These are phyloP conservation scores for Pelobates cultripes DNA, from an alignment of 2,797 vertebrate genomes.

Conservation along the genomic window DNA sequence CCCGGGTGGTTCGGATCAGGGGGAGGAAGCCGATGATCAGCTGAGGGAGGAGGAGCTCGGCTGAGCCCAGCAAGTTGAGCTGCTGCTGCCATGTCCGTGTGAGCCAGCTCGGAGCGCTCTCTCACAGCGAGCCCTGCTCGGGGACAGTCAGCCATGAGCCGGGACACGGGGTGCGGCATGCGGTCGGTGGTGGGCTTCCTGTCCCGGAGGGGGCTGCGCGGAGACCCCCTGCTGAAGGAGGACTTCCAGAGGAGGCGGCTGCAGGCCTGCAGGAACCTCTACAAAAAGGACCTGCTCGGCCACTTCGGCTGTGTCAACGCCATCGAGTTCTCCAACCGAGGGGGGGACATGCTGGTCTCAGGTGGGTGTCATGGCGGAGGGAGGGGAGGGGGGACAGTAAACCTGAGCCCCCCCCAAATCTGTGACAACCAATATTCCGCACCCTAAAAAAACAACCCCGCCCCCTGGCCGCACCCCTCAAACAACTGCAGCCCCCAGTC, in stretches of 20 bases:
- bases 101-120: conserved; percentile 10
- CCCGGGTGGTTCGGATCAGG: background rate
- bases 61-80: conserved; percentile 33
- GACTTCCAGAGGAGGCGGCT: conserved; percentile 92
- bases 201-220: conserved; percentile 88
- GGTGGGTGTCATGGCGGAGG: conserved; percentile 78
- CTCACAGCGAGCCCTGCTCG: conserved; percentile 40
- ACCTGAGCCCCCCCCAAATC: too few relatives aligned
- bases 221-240: conserved; percentile 89
- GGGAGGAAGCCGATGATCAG: conserved; percentile 69
- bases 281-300: conserved; percentile 93
- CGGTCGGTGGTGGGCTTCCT: conserved; percentile 92
- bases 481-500: background rate
- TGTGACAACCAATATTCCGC: too few relatives aligned
- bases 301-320: conserved; percentile 99
- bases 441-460: background rate
- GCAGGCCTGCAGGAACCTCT: conserved; percentile 91
- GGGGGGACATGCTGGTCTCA: conserved; percentile 96
- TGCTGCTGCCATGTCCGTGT: conserved; percentile 57
- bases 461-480: conserved; percentile 13
- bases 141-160: conserved; percentile 76
- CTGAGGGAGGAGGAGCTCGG: conserved; percentile 60
- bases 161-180: conserved; percentile 87
- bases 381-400: too few relatives aligned
- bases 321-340: conserved; percentile 98